Percentiles rank a stretch among this genome's conserved stretches.
Evolutionary conservation across 2,888 invertebrate genomes (phyloP).

Genomic region (Tenthredo scrophulariae): DNA sequence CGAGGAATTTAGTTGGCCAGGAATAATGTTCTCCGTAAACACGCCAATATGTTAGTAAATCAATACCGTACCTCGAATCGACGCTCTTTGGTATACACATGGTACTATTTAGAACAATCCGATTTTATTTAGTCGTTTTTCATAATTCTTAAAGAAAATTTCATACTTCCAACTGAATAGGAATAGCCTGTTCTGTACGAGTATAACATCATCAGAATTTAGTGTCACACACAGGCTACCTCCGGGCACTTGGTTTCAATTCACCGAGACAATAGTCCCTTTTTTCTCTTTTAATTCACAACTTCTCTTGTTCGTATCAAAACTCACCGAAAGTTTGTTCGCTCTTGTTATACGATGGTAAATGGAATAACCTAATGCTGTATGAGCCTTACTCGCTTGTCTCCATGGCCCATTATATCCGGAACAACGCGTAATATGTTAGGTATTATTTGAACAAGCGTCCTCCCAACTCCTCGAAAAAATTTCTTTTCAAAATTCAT

Average conservation of each 20-base stretch:
- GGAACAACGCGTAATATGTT: constrained; percentile 7
- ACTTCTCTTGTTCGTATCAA: constrained; percentile 5
- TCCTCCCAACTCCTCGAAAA: background rate
- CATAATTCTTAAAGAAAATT: background rate
- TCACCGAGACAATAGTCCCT: background rate
- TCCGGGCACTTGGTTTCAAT: constrained; percentile 26
- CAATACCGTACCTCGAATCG: background rate
- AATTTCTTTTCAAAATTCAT: background rate
- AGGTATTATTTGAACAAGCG: constrained; percentile 29
- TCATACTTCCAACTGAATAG: background rate
- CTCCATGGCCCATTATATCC: background rate
- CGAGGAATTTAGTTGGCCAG: background rate
- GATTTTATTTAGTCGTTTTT: background rate
- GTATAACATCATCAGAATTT: background rate
- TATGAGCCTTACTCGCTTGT: background rate
- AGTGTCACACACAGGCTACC: constrained; percentile 37
- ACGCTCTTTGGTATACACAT: background rate
- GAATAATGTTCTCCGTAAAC: constrained; percentile 9
- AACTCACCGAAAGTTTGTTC: constrained; percentile 34
- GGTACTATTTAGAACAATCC: background rate
- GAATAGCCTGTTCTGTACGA: background rate
- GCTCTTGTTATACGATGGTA: constrained; percentile 20
- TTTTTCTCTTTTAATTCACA: constrained; percentile 23
- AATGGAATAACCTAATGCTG: constrained; percentile 10
- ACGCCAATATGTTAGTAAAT: constrained; percentile 30